Conservation (phyloP, 2,797 vertebrate species). For the Myripristis murdjan region DNA sequence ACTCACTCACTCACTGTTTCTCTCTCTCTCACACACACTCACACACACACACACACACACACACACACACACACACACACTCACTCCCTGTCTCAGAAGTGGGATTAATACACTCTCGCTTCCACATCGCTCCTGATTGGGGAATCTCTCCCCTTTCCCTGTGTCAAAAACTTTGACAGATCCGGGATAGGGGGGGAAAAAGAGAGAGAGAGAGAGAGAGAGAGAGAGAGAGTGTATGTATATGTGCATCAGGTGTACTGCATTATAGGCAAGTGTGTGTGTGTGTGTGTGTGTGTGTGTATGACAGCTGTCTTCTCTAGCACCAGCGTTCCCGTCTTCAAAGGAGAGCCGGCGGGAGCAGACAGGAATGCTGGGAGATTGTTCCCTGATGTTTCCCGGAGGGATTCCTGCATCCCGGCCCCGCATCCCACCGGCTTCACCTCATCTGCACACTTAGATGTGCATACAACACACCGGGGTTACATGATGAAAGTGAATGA, state of each 20-base stretch:
- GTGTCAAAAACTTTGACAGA: conserved; percentile 29
- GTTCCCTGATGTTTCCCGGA: conserved; percentile 56
- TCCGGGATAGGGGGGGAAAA: conserved; percentile 5
- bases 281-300: conserved; percentile 21
- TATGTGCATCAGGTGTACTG: conserved; percentile 40
- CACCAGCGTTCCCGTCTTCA: conserved; percentile 59
- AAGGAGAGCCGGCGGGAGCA: conserved; percentile 59
- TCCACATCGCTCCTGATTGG: conserved; percentile 40
- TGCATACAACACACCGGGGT: conserved; percentile 35
- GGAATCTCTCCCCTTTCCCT: conserved; percentile 33
- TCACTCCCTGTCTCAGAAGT: conserved; percentile 34
- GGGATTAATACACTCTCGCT: conserved; percentile 57
- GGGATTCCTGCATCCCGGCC: conserved; percentile 58
- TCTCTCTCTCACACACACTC: background rate
- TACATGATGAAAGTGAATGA: conserved; percentile 78
- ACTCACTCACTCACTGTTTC: conserved; percentile 10
- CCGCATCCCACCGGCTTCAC: conserved; percentile 58
- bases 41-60: conserved; percentile 6
- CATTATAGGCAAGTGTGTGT: conserved; percentile 30
- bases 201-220: background rate
- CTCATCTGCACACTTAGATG: conserved; percentile 39
- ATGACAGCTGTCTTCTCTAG: conserved; percentile 65
- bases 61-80: conserved; percentile 9
- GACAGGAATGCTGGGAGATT: conserved; percentile 55
- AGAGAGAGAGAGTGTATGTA: background rate